Conservation (phyloP, 2,888 invertebrate genomes). For the Seira sanloemensis region DNA sequence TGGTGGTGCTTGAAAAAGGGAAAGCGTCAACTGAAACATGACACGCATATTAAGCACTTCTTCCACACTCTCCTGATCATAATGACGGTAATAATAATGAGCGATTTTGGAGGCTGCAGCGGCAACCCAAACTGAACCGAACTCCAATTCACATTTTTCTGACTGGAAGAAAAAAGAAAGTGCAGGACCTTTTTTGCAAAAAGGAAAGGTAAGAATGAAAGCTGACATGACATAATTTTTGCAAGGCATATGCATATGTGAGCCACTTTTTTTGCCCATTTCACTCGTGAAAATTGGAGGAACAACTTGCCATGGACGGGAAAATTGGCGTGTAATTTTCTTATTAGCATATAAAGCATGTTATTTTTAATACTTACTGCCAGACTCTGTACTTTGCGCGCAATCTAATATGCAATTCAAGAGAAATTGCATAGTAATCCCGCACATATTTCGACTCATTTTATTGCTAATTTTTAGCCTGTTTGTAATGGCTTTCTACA, state of each 20-base stretch:
- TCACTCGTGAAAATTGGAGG: background rate
- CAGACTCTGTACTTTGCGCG: background rate
- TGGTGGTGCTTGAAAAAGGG: constrained; percentile 9
- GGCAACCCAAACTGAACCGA: background rate
- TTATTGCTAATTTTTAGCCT: background rate
- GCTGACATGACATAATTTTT: constrained; percentile 31
- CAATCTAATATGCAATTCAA: too few species aligned
- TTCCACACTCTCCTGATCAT: constrained; percentile 4
- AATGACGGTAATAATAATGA: background rate
- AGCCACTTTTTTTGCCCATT: too few species aligned
- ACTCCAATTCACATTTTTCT: too few species aligned
- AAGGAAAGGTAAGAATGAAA: constrained; percentile 19
- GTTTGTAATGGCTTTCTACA: background rate
- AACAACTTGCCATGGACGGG: too few species aligned
- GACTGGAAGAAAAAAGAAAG: background rate
- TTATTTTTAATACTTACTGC: background rate
- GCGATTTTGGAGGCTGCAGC: background rate
- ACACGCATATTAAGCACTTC: constrained; percentile 46
- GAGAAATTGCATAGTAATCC: background rate
- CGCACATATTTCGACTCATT: background rate
- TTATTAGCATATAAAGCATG: background rate
- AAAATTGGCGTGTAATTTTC: background rate
- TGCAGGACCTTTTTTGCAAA: too few species aligned
- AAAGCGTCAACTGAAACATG: constrained; percentile 39
- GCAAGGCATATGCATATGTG: background rate